Percentiles rank a stretch among this genome's conserved stretches.
These are phyloP conservation scores for Hypanus sabinus DNA, from an alignment of 2,113 vertebrate species.

Conservation along the genomic window DNA sequence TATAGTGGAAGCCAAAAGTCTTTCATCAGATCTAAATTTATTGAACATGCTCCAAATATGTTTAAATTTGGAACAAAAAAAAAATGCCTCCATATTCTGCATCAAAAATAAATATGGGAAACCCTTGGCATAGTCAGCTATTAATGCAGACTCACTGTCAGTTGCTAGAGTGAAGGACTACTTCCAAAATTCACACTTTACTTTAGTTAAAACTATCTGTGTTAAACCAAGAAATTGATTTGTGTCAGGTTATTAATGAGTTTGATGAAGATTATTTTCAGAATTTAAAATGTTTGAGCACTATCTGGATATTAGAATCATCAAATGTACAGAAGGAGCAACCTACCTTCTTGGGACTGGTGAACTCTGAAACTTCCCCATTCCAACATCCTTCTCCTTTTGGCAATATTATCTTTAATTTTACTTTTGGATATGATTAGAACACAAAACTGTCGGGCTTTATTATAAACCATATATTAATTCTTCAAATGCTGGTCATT, in stretches of 20 bases:
- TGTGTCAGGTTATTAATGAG: not conserved
- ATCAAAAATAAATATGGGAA: not conserved
- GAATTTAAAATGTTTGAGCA: not conserved
- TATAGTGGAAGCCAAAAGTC: too few relatives aligned
- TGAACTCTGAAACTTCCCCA: too few relatives aligned
- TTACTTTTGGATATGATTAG: too few relatives aligned
- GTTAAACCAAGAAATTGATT: not conserved
- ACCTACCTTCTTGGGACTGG: too few relatives aligned
- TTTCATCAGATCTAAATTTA: too few relatives aligned
- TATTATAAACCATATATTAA: too few relatives aligned
- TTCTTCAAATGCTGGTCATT: too few relatives aligned
- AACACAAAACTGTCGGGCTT: too few relatives aligned
- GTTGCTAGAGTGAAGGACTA: not conserved
- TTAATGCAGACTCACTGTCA: not conserved
- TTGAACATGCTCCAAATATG: not conserved
- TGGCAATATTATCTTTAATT: too few relatives aligned
- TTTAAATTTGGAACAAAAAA: slow-evolving; percentile 5
- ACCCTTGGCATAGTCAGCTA: not conserved
- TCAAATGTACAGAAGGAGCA: not conserved
- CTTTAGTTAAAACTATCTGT: not conserved
- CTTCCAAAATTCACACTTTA: not conserved
- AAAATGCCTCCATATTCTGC: not conserved
- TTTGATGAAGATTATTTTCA: not conserved
- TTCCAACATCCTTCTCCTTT: too few relatives aligned
- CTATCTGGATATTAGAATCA: not conserved